Evolutionary conservation across 2,113 vertebrate species (phyloP), one percentile per base, ranked within the genome.

Genomic region (Aplodontia rufa): DNA sequence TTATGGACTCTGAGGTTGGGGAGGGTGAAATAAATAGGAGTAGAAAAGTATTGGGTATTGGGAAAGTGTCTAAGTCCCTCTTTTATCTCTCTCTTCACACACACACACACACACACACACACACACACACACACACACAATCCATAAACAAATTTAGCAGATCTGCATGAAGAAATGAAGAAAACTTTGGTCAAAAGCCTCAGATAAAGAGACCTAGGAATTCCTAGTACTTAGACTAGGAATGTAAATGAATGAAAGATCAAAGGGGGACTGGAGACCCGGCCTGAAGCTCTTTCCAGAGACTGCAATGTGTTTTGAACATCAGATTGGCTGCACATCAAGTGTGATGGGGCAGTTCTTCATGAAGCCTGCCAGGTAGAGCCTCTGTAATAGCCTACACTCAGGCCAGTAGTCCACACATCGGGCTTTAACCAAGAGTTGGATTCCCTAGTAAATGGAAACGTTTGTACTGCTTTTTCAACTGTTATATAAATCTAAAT

Each of bases 351-450:
- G 26, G 10, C 80, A 69, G 42, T 13, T 17, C 24, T n/a, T 42
- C 0, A 0, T 37, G 30, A 37, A 4, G 1, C 9, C 37, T 76
- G 22, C 30, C 17, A 37, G 0, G 0, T 20, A 49, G 53, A 24
- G 7, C n/a, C 30, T 93, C 37, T 60, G 3, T 6, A 14, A 22
- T 20, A 28, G 5, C 62, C 78, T 53, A 0, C 1, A 11, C 40
- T 51, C 51, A n/a, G 71, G 22, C 30, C 49, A 14, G 8, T 12
- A 83, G 60, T 51, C 12, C 64, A 42, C 32, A 62, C 16, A 30
- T 8, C 66, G 49, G 6, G 11, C 47, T 71, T 95, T 62, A 86
- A 45, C 4, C 32, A n/a, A 78, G 11, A 47, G n/a, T 13, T 85
- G 6, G 35, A 19, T 4, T 47, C 17, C 3, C 24, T 0, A 72